These are phyloP conservation scores for Aythya baeri DNA, from an alignment of 2,113 vertebrate genomes.

Conservation along the genomic window DNA sequence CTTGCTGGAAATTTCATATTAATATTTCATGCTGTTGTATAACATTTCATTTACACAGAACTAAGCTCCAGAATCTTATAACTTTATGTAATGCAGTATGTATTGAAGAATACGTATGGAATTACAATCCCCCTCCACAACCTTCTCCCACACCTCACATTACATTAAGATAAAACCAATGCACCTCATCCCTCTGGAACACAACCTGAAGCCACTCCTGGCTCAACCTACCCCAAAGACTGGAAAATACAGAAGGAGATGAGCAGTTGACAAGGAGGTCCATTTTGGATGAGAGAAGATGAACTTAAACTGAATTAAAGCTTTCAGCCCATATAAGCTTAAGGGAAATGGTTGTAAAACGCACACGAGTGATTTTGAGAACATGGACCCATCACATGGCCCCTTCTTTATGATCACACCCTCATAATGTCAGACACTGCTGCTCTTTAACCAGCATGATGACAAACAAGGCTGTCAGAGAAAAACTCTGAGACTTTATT, in stretches of 20 bases:
- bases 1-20: background rate
- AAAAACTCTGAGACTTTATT: background rate
- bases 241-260: background rate
- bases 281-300: background rate
- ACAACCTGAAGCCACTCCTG: background rate
- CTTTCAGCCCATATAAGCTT: background rate
- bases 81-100: background rate
- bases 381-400: background rate
- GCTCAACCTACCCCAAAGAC: background rate
- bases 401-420: background rate
- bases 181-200: background rate
- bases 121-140: background rate
- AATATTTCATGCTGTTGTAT: constrained; percentile 50
- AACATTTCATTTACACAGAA: background rate
- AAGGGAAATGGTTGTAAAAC: background rate
- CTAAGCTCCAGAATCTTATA: background rate
- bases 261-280: background rate
- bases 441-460: background rate
- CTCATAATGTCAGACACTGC: background rate
- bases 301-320: background rate
- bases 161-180: background rate
- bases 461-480: background rate
- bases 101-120: no score
- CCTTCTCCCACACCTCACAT: constrained; percentile 9
- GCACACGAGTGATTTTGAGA: background rate